phyloP scores from a whole-genome alignment of 2,113 vertebrate genomes.

The Cochlearius cochlearius region DNA sequence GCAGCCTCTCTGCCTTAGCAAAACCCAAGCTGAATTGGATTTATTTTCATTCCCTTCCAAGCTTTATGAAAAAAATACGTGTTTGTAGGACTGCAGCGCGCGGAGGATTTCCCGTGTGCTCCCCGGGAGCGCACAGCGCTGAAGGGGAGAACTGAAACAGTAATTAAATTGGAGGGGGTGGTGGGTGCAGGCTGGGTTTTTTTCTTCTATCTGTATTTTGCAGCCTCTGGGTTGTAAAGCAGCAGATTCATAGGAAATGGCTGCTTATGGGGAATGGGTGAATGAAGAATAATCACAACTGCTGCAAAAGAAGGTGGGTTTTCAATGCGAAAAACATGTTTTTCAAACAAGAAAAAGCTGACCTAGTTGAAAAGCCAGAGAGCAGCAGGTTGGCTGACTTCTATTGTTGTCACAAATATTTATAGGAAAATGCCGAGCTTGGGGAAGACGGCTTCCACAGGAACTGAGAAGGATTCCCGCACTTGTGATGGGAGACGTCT shows the following conservation, averaged over 20 bases:
- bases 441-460: neutral
- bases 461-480: neutral
- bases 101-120: neutral
- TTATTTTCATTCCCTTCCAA: neutral
- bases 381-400: neutral
- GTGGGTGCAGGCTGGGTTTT: fast-evolving
- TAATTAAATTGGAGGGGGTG: neutral
- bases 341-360: neutral
- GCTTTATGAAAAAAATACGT: neutral
- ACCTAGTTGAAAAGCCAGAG: neutral
- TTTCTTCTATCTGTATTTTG: neutral
- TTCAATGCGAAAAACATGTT: neutral
- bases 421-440: neutral
- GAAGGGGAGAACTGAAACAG: neutral
- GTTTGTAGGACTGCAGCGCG: neutral
- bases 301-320: neutral
- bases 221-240: neutral
- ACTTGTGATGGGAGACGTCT: fast-evolving
- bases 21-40: neutral
- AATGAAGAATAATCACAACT: neutral
- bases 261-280: neutral
- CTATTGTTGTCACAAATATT: fast-evolving
- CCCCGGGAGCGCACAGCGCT: neutral
- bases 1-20: neutral
- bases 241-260: neutral